Evolutionary conservation across 2,888 invertebrate genomes (phyloP).

Genomic region (Dasypolia templi): DNA sequence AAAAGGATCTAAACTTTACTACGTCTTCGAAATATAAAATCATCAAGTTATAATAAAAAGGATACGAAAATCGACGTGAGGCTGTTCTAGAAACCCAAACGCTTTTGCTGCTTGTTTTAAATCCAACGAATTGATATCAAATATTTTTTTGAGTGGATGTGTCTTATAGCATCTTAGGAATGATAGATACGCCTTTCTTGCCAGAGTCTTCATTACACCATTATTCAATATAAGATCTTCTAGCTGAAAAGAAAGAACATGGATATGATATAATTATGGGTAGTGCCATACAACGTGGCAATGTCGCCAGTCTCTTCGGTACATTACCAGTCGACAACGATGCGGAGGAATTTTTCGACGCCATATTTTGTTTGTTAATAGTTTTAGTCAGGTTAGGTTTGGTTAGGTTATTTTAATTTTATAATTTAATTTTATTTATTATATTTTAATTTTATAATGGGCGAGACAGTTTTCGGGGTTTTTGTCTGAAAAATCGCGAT

Average conservation of each 20-base stretch:
- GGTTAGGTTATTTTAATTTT: no score
- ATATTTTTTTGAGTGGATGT: slow-evolving; percentile 97
- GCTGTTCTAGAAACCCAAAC: slow-evolving; percentile 98
- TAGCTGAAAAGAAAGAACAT: slow-evolving; percentile 90
- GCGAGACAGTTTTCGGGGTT: no score
- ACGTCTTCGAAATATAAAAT: neutral
- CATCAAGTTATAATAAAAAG: slow-evolving; percentile 73
- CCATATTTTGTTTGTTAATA: no score
- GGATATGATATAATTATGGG: no score
- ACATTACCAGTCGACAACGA: no score
- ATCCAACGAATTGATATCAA: slow-evolving; percentile 96
- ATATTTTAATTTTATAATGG: no score
- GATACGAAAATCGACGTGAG: slow-evolving; percentile 97
- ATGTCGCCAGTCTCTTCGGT: no score
- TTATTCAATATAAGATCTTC: slow-evolving; percentile 97
- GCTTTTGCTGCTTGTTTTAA: slow-evolving; percentile 96
- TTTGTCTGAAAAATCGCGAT: no score
- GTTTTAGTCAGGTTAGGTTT: no score
- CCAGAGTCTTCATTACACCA: slow-evolving; percentile 97
- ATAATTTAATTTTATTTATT: no score
- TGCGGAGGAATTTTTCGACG: no score
- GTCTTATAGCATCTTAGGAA: slow-evolving; percentile 98
- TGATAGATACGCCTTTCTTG: slow-evolving; percentile 98
- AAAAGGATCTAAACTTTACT: neutral
- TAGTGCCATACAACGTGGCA: no score